Evolutionary conservation across 2,797 vertebrate genomes (phyloP).

Genomic region (Australoheros facetus): DNA sequence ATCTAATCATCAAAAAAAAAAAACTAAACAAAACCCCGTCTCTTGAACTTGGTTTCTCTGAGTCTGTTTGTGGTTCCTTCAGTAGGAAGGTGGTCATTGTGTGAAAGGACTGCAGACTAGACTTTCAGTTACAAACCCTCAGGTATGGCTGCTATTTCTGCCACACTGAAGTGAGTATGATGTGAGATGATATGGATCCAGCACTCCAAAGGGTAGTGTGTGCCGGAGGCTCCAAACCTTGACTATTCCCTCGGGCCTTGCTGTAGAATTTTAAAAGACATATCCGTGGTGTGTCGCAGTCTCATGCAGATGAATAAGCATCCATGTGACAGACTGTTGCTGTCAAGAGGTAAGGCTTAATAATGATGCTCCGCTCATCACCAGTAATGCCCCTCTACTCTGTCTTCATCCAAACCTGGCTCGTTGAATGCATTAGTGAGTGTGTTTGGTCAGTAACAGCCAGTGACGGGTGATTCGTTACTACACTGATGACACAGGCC

Average conservation of each 20-base stretch:
- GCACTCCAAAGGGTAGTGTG: not conserved
- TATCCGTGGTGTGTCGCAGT: not conserved
- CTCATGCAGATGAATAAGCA: constrained; percentile 9
- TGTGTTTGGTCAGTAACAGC: constrained; percentile 23
- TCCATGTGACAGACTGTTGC: not conserved
- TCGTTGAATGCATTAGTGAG: not conserved
- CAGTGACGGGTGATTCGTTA: constrained; percentile 50
- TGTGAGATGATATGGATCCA: constrained; percentile 15
- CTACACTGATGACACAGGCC: not conserved
- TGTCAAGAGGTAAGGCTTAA: constrained; percentile 3
- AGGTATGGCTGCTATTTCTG: not conserved
- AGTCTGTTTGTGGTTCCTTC: not conserved
- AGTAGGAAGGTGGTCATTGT: not conserved
- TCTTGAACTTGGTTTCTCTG: not conserved
- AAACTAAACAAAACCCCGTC: accelerated
- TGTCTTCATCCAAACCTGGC: constrained; percentile 13
- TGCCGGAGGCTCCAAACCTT: constrained; percentile 24
- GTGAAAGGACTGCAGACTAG: not conserved
- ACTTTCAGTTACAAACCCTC: not conserved
- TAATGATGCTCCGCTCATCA: constrained; percentile 1
- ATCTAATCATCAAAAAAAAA: not conserved
- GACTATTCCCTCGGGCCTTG: not conserved
- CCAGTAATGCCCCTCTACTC: not conserved
- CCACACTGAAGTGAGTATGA: constrained; percentile 1
- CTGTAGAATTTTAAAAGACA: constrained; percentile 12